Base-by-base conservation (phyloP, 2,113 vertebrate species). In the Ameiurus melas region DNA sequence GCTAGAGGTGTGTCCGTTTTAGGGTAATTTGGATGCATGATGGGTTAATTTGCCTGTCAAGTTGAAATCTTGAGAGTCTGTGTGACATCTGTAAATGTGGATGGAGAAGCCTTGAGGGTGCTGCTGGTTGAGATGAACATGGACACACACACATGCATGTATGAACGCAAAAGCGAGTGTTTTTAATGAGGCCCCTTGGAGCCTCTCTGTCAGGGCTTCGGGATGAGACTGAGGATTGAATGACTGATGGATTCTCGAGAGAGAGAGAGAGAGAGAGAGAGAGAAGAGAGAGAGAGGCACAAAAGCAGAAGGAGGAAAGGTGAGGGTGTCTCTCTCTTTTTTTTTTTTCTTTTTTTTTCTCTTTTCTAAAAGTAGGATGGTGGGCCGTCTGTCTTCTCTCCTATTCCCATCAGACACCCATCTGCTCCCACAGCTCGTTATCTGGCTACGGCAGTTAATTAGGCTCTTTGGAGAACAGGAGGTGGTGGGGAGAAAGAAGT, bases 151-250 rank as follows among this genome's bases (percentile, higher is more conserved):
- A 47, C 53, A 39, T 30, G 36, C 33, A 39, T 58, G 43, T 36
- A 25, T 64, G 27, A 86, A 82, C 85, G 73, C 30, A 57, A 12
- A 70, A 64, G 84, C 33, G 27, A 77, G 62, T 33, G 17, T 75
- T 90, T 90, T 90, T 92, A 92, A 92, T 90, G 82, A 90, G 91
- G 82, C 88, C 91, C 86, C 57, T 57, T 64, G 91, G 91, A 88
- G 64, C 80, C 51, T 47, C 16, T 55, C 53, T 88, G 55, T 51
- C 58, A 57, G 33, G 20, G 73, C 71, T 78, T 64, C 1, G 22
- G 73, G 87, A 58, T 20, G 57, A 66, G 43, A 60, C 8, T 0
- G 43, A 79, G 58, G 43, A 78, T 39, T 78, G 58, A 79, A 43
- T 78, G 87, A 88, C 82, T 13, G 81, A 5, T 20, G 55, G 30